Conservation (phyloP, 2,113 vertebrate genomes). For the Ammospiza caudacuta region DNA sequence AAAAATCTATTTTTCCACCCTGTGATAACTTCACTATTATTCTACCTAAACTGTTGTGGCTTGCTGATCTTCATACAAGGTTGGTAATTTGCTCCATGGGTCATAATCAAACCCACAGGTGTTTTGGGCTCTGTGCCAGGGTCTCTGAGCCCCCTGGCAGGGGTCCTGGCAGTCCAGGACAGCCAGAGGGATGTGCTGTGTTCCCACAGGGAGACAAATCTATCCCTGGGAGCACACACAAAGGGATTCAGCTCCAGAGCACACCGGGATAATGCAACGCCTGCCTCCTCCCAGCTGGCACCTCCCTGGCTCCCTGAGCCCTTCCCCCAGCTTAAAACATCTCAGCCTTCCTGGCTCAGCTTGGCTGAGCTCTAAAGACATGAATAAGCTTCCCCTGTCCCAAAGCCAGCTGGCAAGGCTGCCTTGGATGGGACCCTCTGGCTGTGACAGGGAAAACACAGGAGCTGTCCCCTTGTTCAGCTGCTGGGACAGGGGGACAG, state of each 20-base stretch:
- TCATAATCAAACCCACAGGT: too few species aligned
- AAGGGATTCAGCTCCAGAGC: background rate
- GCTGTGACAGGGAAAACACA: background rate
- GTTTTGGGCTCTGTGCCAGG: too few species aligned
- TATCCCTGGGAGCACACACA: background rate
- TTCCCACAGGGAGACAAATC: background rate
- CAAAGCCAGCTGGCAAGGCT: slow-evolving; percentile 38
- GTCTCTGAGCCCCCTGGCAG: too few species aligned
- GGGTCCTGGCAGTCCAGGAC: too few species aligned
- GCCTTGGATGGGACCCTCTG: slow-evolving; percentile 4
- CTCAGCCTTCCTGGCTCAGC: slow-evolving; percentile 49
- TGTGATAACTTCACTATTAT: too few species aligned
- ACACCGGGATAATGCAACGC: rapidly evolving
- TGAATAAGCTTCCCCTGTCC: slow-evolving; percentile 58
- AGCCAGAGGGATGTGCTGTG: too few species aligned
- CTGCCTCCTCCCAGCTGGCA: slow-evolving; percentile 21
- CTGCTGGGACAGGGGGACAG: background rate
- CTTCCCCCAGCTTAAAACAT: background rate
- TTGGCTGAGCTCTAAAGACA: slow-evolving; percentile 56
- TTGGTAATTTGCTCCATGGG: too few species aligned
- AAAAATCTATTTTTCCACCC: too few species aligned
- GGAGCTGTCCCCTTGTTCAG: background rate
- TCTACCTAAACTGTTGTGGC: too few species aligned
- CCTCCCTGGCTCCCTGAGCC: background rate
- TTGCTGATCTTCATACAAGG: too few species aligned